phyloP scores from a whole-genome alignment of 2,888 invertebrate genomes.

The Luffia ferchaultella region DNA sequence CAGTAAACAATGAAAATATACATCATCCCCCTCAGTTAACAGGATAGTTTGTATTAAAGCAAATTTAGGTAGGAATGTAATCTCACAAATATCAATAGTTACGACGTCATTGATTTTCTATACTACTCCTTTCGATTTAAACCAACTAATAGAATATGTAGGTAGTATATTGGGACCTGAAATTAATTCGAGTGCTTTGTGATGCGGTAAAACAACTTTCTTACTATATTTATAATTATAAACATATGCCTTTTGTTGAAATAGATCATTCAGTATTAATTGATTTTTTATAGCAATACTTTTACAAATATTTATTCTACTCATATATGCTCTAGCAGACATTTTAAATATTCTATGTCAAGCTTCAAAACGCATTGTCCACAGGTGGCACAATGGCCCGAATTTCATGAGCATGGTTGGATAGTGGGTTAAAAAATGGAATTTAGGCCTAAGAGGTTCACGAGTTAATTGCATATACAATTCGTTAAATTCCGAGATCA shows the following conservation, averaged over 20 bases:
- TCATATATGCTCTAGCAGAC: no score
- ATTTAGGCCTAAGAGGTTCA: no score
- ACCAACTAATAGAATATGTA: not conserved
- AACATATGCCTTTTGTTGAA: not conserved
- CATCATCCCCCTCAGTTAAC: not conserved
- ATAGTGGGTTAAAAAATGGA: no score
- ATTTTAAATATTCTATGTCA: not conserved
- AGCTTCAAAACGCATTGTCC: not conserved
- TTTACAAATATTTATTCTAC: no score
- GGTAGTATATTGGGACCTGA: not conserved
- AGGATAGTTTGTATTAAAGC: not conserved
- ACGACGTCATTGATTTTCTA: not conserved
- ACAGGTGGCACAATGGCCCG: not conserved
- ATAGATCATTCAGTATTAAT: not conserved
- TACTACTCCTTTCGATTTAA: not conserved
- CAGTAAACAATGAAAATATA: not conserved
- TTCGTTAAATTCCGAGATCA: not conserved
- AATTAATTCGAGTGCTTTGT: no score
- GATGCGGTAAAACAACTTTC: not conserved
- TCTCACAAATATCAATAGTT: not conserved
- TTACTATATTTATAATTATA: not conserved
- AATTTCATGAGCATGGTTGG: not conserved
- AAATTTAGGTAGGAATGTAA: not conserved
- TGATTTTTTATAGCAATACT: not conserved
- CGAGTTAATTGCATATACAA: not conserved